phyloP scores from a whole-genome alignment of 2,888 invertebrate genomes.

The Diplolepis rosae region DNA sequence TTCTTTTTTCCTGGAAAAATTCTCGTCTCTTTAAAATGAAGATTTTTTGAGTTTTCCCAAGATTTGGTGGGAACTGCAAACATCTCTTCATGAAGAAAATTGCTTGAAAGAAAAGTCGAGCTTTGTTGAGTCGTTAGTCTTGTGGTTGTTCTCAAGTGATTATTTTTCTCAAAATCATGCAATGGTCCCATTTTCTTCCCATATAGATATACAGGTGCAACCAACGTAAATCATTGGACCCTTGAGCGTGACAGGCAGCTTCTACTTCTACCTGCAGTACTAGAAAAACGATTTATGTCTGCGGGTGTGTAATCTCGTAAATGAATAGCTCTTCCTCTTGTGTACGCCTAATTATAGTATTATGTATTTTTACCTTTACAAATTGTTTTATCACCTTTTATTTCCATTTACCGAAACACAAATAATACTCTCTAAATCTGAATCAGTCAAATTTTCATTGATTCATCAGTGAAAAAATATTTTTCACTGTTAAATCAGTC shows the following conservation, averaged over 20 bases:
- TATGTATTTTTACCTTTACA: neutral
- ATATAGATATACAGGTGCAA: neutral
- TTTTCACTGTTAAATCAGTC: too few relatives aligned
- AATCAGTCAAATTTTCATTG: too few relatives aligned
- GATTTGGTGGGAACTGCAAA: neutral
- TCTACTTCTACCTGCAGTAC: constrained; percentile 21
- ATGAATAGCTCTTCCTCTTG: constrained; percentile 20
- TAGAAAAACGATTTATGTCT: constrained; percentile 29
- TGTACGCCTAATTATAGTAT: constrained; percentile 23
- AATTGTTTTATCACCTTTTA: constrained; percentile 11
- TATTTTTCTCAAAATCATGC: constrained; percentile 25
- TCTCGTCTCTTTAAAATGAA: neutral
- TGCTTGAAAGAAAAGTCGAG: neutral
- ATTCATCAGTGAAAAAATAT: too few relatives aligned
- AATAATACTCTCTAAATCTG: too few relatives aligned
- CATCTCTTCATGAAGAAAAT: neutral
- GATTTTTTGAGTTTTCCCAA: neutral
- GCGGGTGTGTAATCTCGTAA: constrained; percentile 24
- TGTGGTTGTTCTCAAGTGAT: constrained; percentile 3
- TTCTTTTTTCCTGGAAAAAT: too few relatives aligned
- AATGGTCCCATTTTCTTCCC: constrained; percentile 18
- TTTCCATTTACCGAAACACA: too few relatives aligned
- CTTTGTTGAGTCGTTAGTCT: constrained; percentile 9
- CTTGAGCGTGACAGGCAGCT: constrained; percentile 20
- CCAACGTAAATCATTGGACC: constrained; percentile 23